Evolutionary conservation across 2,797 vertebrate species (phyloP).

Genomic region (Sebastes itinus): DNA sequence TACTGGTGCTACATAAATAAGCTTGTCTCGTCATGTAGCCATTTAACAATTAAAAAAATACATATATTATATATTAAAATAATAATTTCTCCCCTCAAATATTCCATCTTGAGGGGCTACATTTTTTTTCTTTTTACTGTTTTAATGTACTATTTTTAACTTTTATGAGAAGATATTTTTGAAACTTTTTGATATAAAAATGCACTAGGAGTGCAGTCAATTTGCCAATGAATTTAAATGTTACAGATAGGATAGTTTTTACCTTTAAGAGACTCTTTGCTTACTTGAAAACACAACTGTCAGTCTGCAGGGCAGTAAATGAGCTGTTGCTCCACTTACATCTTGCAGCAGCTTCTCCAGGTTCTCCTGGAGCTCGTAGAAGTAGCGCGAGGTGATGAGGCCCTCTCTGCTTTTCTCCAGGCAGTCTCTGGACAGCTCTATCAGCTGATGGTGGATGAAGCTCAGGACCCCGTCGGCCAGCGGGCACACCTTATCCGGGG

Average conservation of each 20-base stretch:
- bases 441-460: constrained; percentile 98
- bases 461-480: constrained; percentile 94
- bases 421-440: constrained; percentile 95
- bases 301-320: neutral
- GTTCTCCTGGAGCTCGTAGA: constrained; percentile 97
- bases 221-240: neutral
- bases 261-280: neutral
- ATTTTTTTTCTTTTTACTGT: neutral
- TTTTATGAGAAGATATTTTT: neutral
- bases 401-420: constrained; percentile 93
- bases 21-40: neutral
- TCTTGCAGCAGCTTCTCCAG: constrained; percentile 97
- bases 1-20: neutral
- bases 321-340: constrained; percentile 65
- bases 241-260: neutral
- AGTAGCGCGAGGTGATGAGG: constrained; percentile 96
- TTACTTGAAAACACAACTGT: neutral
- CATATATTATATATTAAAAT: neutral
- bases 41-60: neutral
- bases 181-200: neutral
- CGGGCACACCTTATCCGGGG: constrained; percentile 89
- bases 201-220: neutral
- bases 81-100: neutral
- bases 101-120: neutral
- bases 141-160: neutral